A percentile compares a stretch with the other conserved stretches of the same genome.
These are phyloP conservation scores for Regulus satrapa DNA, from an alignment of 2,113 vertebrate genomes.

Conservation along the genomic window DNA sequence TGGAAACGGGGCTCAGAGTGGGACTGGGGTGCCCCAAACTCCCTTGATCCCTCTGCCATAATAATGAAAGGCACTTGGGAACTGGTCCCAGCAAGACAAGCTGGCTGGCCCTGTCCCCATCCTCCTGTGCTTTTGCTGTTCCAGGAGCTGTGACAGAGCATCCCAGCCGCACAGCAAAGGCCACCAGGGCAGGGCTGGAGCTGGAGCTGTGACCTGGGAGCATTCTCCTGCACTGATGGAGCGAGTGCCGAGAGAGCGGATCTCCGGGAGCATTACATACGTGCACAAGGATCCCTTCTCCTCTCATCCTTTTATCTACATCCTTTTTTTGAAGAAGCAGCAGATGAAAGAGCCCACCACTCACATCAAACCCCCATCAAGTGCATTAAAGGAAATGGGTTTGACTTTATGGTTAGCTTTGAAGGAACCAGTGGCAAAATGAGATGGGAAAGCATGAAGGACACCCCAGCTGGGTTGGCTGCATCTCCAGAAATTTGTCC, in stretches of 20 bases:
- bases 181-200: background rate
- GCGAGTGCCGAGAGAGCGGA: background rate
- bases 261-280: fast-evolving
- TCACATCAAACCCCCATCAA: background rate
- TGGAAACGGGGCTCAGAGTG: background rate
- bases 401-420: slow-evolving; percentile 14
- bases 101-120: background rate
- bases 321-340: background rate
- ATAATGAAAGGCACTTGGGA: fast-evolving
- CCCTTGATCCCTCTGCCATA: fast-evolving
- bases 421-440: slow-evolving; percentile 13
- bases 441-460: background rate
- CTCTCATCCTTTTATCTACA: background rate
- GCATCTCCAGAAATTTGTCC: background rate
- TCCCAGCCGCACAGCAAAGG: background rate
- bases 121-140: too few relatives aligned
- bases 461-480: background rate
- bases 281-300: background rate
- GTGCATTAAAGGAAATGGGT: background rate
- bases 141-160: background rate
- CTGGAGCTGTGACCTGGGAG: fast-evolving
- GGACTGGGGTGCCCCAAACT: fast-evolving
- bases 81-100: too few relatives aligned
- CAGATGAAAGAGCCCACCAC: slow-evolving; percentile 25
- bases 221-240: fast-evolving